Evolutionary conservation across 2,113 vertebrate genomes (phyloP).

Genomic region (Dromaius novaehollandiae): DNA sequence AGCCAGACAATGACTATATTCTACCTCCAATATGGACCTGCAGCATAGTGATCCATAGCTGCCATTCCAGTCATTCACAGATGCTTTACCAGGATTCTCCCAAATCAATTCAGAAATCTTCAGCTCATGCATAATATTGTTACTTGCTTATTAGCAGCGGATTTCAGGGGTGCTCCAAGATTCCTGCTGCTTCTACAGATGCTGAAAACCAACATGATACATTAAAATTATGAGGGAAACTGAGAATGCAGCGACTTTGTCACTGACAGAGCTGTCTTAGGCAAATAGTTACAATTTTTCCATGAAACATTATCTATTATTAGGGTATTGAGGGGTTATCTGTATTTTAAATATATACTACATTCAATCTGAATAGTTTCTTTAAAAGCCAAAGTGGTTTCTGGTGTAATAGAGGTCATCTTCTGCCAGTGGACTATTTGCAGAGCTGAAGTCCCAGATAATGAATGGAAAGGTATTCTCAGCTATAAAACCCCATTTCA

Average conservation of each 20-base stretch:
- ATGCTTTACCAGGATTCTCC: neutral
- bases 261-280: neutral
- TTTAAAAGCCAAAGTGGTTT: neutral
- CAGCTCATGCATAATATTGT: neutral
- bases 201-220: neutral
- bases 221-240: neutral
- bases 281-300: neutral
- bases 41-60: neutral
- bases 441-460: neutral
- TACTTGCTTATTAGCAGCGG: neutral
- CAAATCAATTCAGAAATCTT: neutral
- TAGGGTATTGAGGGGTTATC: neutral
- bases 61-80: neutral
- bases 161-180: neutral
- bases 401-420: neutral
- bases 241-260: neutral
- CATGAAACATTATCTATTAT: neutral
- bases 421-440: neutral
- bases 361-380: neutral
- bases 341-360: neutral
- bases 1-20: neutral
- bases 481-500: neutral
- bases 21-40: neutral
- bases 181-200: neutral
- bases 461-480: neutral